phyloP scores from a whole-genome alignment of 2,113 vertebrate genomes.

The Gopherus flavomarginatus region DNA sequence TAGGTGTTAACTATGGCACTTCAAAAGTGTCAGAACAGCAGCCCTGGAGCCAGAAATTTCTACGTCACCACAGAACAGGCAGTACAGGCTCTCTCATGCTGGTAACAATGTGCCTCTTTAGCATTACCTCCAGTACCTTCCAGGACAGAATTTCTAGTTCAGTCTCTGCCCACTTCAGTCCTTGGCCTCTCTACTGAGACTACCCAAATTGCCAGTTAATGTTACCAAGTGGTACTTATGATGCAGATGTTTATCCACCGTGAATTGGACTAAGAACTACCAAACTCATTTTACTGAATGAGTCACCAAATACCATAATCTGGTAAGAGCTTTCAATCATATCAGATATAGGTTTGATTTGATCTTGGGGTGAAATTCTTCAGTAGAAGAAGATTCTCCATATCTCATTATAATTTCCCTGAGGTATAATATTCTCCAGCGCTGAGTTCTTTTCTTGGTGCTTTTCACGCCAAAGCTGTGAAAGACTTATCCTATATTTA shows the following conservation, averaged over 20 bases:
- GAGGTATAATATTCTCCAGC: not conserved
- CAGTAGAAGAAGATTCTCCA: not conserved
- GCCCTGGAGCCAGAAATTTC: not conserved
- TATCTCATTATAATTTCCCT: not conserved
- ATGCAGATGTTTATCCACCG: not conserved
- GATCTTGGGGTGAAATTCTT: not conserved
- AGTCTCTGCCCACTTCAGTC: not conserved
- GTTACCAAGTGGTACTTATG: not conserved
- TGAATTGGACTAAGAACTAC: not conserved
- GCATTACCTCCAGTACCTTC: not conserved
- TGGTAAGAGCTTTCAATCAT: not conserved
- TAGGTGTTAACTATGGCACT: not conserved
- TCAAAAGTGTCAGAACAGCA: not conserved
- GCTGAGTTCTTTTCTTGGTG: not conserved
- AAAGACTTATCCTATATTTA: not conserved
- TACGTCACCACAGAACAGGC: not conserved
- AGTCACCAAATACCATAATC: not conserved
- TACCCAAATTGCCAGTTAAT: not conserved
- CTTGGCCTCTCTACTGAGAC: not conserved
- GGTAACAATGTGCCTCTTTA: not conserved
- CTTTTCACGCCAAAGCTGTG: not conserved
- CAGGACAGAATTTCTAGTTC: not conserved
- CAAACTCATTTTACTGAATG: not conserved
- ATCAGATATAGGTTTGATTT: not conserved
- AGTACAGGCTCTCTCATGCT: not conserved